A percentile compares a stretch with the other conserved stretches of the same genome.
Evolutionary conservation across 2,113 vertebrate genomes (phyloP).

Genomic region (Lophotis ruficrista): DNA sequence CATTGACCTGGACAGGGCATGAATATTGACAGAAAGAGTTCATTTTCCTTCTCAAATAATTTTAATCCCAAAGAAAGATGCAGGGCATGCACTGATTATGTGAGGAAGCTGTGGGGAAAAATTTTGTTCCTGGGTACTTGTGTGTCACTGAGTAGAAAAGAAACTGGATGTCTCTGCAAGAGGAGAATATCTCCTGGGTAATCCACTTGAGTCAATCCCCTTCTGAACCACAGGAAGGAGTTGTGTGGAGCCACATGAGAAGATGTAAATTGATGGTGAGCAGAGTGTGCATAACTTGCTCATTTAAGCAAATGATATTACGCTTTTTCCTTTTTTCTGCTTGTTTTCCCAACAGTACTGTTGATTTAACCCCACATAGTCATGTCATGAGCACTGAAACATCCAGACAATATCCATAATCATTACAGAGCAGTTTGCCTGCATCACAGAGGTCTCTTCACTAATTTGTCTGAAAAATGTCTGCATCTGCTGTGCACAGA

Average conservation of each 20-base stretch:
- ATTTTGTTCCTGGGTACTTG: neutral
- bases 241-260: neutral
- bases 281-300: neutral
- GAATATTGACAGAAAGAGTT: neutral
- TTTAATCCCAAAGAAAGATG: neutral
- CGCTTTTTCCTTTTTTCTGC: neutral
- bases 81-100: neutral
- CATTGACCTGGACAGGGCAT: neutral
- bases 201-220: neutral
- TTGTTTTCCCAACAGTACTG: neutral
- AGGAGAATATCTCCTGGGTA: neutral
- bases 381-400: neutral
- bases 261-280: neutral
- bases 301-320: conserved; percentile 1
- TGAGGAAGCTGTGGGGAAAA: neutral
- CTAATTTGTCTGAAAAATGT: conserved; percentile 21
- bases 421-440: neutral
- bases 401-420: neutral
- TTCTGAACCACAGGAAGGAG: neutral
- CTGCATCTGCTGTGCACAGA: neutral
- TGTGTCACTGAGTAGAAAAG: neutral
- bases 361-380: conserved; percentile 13
- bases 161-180: neutral
- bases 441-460: neutral
- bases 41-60: neutral